A percentile compares a stretch with the other conserved stretches of the same genome.
Evolutionary conservation across 2,888 invertebrate genomes (phyloP).

Genomic region (Lasioglossum calceatum): DNA sequence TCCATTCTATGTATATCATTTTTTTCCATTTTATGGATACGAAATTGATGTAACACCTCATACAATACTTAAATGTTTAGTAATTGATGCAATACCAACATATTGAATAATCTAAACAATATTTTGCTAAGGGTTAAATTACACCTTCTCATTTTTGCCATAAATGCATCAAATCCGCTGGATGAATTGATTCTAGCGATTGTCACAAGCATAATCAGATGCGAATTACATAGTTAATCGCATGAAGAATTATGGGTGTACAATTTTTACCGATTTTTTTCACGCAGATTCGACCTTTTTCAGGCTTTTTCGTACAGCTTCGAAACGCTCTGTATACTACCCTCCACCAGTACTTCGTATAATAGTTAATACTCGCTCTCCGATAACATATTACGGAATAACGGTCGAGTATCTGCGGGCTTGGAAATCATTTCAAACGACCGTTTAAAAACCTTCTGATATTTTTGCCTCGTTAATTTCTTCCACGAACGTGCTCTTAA

Average conservation of each 20-base stretch:
- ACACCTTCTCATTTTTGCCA: no score
- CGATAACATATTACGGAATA: conserved; percentile 45
- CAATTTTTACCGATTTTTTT: neutral
- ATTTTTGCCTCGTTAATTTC: conserved; percentile 50
- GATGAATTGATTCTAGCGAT: no score
- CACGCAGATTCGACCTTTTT: neutral
- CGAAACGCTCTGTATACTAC: neutral
- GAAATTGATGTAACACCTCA: no score
- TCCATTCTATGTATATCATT: no score
- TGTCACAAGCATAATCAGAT: no score
- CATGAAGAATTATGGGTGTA: neutral
- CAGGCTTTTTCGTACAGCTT: neutral
- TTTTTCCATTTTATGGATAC: no score
- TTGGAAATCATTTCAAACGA: conserved; percentile 36
- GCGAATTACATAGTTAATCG: neutral
- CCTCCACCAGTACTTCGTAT: neutral
- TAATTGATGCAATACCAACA: no score
- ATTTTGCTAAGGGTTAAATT: no score
- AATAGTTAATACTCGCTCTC: conserved; percentile 29
- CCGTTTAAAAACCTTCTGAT: conserved; percentile 39
- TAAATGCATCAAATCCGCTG: no score
- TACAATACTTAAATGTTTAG: no score
- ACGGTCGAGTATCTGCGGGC: conserved; percentile 40
- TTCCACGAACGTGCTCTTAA: conserved; percentile 39
- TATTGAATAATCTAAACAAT: no score